phyloP scores from a whole-genome alignment of 2,888 invertebrate species.

The Nasonovia ribisnigri region DNA sequence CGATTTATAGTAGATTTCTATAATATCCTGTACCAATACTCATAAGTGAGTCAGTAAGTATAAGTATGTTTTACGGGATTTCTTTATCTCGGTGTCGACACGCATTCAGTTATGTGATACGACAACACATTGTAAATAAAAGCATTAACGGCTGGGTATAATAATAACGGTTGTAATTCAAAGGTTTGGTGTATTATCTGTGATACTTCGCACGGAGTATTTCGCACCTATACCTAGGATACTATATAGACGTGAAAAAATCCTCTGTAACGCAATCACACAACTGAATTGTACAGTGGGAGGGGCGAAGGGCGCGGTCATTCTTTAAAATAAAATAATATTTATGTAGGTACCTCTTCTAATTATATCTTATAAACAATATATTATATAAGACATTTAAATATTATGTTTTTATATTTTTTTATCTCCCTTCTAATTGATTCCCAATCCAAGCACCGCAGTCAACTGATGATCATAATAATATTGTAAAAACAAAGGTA shows the following conservation, averaged over 20 bases:
- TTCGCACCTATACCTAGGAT: background rate
- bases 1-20: background rate
- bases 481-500: too few species aligned
- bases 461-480: too few species aligned
- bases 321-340: too few species aligned
- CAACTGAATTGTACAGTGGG: background rate
- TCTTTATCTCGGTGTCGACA: conserved; percentile 47
- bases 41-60: background rate
- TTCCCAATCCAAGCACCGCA: too few species aligned
- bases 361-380: too few species aligned
- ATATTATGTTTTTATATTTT: too few species aligned
- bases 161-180: background rate
- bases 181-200: conserved; percentile 11
- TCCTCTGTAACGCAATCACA: background rate
- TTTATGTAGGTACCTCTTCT: too few species aligned
- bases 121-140: conserved; percentile 39
- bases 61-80: conserved; percentile 30
- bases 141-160: background rate
- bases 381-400: too few species aligned
- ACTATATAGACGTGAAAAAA: background rate
- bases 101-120: background rate
- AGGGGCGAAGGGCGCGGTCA: too few species aligned
- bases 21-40: conserved; percentile 11
- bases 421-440: too few species aligned
- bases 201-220: background rate